phyloP scores from a whole-genome alignment of 2,113 vertebrate species.

The Arvicanthis niloticus region DNA sequence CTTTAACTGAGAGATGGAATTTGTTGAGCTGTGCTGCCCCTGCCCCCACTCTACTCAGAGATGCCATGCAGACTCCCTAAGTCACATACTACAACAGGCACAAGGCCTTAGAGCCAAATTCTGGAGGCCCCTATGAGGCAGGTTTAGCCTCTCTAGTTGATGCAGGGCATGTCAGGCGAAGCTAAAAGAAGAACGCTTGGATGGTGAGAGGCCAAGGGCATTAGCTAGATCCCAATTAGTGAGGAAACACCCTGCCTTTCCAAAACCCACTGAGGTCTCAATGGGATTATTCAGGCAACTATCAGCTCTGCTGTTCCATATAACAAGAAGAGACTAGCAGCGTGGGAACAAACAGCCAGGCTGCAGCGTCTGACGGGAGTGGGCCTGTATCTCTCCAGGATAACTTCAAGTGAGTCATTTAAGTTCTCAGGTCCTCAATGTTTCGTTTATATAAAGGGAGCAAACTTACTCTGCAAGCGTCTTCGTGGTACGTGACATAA shows the following conservation, averaged over 20 bases:
- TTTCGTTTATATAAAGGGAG: not conserved
- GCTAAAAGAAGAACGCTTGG: not conserved
- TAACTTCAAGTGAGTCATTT: not conserved
- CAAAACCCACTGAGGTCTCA: not conserved
- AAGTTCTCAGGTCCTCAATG: not conserved
- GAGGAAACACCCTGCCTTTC: not conserved
- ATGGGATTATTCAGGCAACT: not conserved
- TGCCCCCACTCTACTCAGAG: not conserved
- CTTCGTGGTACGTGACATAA: not conserved
- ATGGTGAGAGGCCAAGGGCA: not conserved
- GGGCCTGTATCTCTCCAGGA: not conserved
- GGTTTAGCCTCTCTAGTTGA: not conserved
- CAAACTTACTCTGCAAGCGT: not conserved
- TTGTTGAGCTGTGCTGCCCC: not conserved
- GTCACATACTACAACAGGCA: not conserved
- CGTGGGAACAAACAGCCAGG: not conserved
- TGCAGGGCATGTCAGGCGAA: accelerated
- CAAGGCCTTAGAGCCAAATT: not conserved
- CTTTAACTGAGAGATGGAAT: not conserved
- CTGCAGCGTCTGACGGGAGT: not conserved
- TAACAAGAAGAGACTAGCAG: not conserved
- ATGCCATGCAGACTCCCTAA: not conserved
- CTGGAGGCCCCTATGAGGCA: not conserved
- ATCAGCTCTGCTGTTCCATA: not conserved
- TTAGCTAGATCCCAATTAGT: not conserved